Evolutionary conservation across 2,797 vertebrate species (phyloP).

Genomic region (Phyllotis vaccarum): DNA sequence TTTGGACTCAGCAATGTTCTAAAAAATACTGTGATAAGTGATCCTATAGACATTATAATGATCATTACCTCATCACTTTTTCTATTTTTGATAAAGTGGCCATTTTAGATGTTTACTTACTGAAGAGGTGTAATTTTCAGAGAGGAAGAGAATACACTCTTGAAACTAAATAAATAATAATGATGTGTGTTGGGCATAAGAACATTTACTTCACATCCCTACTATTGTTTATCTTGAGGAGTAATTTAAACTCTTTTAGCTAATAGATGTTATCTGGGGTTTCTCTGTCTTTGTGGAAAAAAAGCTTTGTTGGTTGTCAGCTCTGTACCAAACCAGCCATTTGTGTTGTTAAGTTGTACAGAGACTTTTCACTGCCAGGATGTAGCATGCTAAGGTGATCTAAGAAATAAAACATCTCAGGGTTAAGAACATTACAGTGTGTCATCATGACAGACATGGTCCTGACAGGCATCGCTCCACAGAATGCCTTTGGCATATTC

Average conservation of each 20-base stretch:
- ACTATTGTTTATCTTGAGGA: neutral
- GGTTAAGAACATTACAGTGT: neutral
- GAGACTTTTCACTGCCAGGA: neutral
- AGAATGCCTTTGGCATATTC: neutral
- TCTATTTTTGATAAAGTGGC: neutral
- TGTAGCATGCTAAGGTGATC: neutral
- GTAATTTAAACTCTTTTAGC: neutral
- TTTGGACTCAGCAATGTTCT: neutral
- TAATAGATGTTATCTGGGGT: neutral
- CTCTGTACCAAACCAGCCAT: neutral
- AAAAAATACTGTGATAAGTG: neutral
- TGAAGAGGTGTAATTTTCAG: neutral
- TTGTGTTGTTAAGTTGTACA: constrained; percentile 29
- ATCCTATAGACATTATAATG: rapidly evolving
- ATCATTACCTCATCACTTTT: rapidly evolving
- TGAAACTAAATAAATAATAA: neutral
- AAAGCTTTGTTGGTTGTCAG: neutral
- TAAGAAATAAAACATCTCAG: neutral
- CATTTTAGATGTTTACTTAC: neutral
- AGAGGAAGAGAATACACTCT: neutral
- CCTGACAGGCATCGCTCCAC: neutral
- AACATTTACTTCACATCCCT: neutral
- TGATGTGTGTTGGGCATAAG: neutral
- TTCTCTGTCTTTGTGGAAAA: rapidly evolving
- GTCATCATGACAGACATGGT: neutral